Conservation (phyloP, 2,888 invertebrate species). For the Tetranychus piercei region DNA sequence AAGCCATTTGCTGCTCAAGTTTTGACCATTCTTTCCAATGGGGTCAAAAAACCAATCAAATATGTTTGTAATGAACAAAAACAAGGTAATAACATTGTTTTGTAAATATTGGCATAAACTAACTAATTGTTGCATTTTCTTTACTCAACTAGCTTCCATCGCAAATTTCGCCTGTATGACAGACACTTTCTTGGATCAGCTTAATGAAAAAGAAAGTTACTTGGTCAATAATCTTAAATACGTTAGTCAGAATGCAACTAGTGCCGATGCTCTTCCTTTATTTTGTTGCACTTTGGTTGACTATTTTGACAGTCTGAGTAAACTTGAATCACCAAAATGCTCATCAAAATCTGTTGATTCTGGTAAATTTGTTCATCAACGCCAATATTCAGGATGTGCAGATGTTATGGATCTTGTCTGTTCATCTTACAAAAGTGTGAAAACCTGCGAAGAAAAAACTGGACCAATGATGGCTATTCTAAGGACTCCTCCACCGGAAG, state of each 20-base stretch:
- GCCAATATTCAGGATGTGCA: not conserved
- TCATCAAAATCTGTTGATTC: not conserved
- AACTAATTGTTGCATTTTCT: not conserved
- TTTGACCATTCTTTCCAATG: not conserved
- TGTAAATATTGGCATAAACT: not conserved
- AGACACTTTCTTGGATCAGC: not conserved
- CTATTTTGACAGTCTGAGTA: not conserved
- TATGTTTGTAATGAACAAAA: not conserved
- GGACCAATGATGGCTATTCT: not conserved
- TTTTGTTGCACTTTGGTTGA: not conserved
- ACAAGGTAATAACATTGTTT: not conserved
- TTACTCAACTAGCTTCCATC: not conserved
- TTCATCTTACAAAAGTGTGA: not conserved
- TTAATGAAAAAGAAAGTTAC: not conserved
- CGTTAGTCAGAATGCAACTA: not conserved
- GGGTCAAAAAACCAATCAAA: not conserved
- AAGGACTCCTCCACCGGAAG: not conserved
- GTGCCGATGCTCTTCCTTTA: not conserved
- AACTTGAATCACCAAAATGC: not conserved
- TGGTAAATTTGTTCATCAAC: not conserved
- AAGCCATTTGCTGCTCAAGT: not conserved
- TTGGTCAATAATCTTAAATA: not conserved
- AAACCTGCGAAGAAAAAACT: not conserved
- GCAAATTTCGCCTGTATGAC: not conserved
- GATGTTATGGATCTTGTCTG: not conserved